phyloP scores from a whole-genome alignment of 2,888 invertebrate genomes.

The Candidula unifasciata region DNA sequence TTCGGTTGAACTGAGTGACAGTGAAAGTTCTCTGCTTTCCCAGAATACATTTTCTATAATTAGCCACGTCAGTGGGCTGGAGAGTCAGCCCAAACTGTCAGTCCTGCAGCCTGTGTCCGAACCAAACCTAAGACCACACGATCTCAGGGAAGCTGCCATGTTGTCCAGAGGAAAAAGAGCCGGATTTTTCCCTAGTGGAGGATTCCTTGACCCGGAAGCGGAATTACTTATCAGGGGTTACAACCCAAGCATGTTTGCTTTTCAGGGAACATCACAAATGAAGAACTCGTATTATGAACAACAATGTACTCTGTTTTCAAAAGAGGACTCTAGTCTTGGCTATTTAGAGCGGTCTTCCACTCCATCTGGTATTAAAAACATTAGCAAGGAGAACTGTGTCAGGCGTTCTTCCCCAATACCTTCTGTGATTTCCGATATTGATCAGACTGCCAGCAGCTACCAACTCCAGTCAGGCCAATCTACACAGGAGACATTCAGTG shows the following conservation, averaged over 20 bases:
- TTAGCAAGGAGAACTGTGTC: neutral
- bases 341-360: neutral
- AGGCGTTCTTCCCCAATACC: neutral
- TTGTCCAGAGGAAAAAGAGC: neutral
- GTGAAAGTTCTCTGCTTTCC: slow-evolving; percentile 85
- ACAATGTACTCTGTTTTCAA: neutral
- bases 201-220: neutral
- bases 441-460: neutral
- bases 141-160: neutral
- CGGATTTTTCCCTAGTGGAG: neutral
- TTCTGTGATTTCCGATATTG: neutral
- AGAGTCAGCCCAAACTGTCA: slow-evolving; percentile 94
- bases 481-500: neutral
- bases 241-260: neutral
- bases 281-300: neutral
- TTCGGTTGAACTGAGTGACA: slow-evolving; percentile 85
- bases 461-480: neutral
- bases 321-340: neutral
- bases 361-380: neutral
- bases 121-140: neutral
- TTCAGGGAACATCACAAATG: neutral
- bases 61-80: slow-evolving; percentile 94
- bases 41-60: slow-evolving; percentile 96
- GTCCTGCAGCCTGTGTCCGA: slow-evolving; percentile 88
- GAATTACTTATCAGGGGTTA: neutral